Evolutionary conservation across 2,113 vertebrate genomes (phyloP).

Genomic region (Gadus macrocephalus): DNA sequence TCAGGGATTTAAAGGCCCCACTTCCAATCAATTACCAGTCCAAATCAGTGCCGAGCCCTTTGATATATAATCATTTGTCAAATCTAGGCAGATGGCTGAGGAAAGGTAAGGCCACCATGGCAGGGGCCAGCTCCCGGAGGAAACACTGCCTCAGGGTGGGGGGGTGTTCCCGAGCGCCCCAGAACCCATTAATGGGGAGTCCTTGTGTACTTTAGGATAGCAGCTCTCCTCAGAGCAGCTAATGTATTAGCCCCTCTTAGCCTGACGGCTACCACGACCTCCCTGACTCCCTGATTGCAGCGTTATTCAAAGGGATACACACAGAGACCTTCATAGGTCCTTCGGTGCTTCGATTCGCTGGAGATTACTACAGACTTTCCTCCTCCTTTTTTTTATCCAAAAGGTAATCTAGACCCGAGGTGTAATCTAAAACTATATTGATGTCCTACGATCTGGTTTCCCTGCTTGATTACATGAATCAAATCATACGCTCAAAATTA

Average conservation of each 20-base stretch:
- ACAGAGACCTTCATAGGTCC: constrained; percentile 26
- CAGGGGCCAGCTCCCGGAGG: constrained; percentile 67
- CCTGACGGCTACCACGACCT: constrained; percentile 48
- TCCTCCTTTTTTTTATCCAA: not conserved
- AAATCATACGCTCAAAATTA: too few species aligned
- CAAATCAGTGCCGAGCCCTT: constrained; percentile 72
- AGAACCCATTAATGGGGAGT: constrained; percentile 64
- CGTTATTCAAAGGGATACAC: constrained; percentile 26
- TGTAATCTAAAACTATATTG: too few species aligned
- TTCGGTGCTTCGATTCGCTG: not conserved
- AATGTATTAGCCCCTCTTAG: constrained; percentile 46
- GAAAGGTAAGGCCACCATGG: constrained; percentile 60
- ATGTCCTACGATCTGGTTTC: too few species aligned
- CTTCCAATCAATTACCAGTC: constrained; percentile 75
- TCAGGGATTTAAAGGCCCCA: constrained; percentile 74
- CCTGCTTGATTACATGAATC: too few species aligned
- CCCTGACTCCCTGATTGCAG: constrained; percentile 25
- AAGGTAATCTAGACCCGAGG: too few species aligned
- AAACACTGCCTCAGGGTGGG: constrained; percentile 63
- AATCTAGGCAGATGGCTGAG: constrained; percentile 69
- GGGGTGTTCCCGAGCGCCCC: constrained; percentile 47
- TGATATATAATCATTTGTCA: constrained; percentile 79
- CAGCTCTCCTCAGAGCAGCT: constrained; percentile 20
- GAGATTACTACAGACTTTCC: not conserved
- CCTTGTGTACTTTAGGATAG: constrained; percentile 62